Evolutionary conservation across 2,888 invertebrate species (phyloP), one percentile per base, ranked within the genome.

Genomic region (Campoplex capitator): DNA sequence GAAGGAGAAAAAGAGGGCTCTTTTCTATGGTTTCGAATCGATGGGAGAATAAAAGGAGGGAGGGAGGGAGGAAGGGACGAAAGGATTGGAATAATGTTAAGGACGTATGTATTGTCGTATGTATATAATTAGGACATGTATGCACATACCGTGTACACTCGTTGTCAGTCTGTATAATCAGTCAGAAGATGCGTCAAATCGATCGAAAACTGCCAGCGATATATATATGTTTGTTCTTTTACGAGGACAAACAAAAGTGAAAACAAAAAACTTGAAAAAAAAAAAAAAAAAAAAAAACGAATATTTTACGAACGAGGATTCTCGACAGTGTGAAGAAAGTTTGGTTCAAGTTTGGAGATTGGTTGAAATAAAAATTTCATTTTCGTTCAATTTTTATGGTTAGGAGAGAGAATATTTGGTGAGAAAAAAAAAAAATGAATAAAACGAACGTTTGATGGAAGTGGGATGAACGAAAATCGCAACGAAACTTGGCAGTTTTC

Each of bases 141-240:
- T 89, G 88, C 88, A 88, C 88, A 88, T 89, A 88, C 88, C 88
- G 89, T 88, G 88, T 89, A 89, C 88, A 88, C 88, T 88, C 88
- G 89, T 88, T 88, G 88, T 89, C 88, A 89, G 89, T 89, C 88
- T 89, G 88, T 89, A 89, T 89, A 88, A 89, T 89, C 89, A 89
- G 89, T 89, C 89, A 89, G 88, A 89, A 88, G 86, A 88, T 89
- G 85, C 84, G 87, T 83, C 88, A 76, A 74, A 73, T 85, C 87
- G 86, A 88, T 88, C 68, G 85, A 88, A 87, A 88, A 88, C 88
- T 88, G 71, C 86, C 86, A 75, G 76, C 81, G 79, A 71, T 23
- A 56, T 74, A 23, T 23, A 3, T 62, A 71, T 18, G 48, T 74
- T n/a, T 28, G 3, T 62, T 6, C 48, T 62, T 62, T 73, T 16